Base-by-base conservation (phyloP, 2,888 invertebrate species). In the Chaetoderma sp. region DNA sequence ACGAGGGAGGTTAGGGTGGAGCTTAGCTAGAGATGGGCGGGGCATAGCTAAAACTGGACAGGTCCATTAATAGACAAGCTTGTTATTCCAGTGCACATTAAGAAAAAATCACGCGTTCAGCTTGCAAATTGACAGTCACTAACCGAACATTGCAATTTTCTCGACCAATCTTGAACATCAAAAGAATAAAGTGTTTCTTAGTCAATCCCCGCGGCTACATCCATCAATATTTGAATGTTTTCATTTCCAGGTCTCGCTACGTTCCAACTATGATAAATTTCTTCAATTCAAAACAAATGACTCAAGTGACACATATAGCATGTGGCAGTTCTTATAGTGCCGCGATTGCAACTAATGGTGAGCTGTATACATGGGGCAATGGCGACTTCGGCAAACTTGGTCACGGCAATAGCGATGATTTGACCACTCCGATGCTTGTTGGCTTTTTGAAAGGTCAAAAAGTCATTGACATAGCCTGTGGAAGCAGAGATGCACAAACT, bases 291-390 rank as follows among this genome's bases (percentile, higher is more conserved):
- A 88, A 97, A 16, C 91, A 92, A 23, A 95, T 94, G 0, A 91
- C 94, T 68, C 82, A 84, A 62, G 92, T 97, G 56, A 90, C 93
- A 0, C 93, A 94, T 67, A 92, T 98, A 60, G 94, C 95, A 0
- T 96, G 96, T 84, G 96, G 97, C 1, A 95, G 96, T 57, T 94
- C 96, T 10, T 97, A 97, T 86, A 96, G 95, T 18, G 96, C 96
- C 1, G 95, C 95, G 5, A 91, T 98, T 54, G 94, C 95, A 0
- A 91, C 92, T 21, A 90, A 91, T 10, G 96, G 97, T 21, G 93
- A 95, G 74, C 90, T 97, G n/a, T 94, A 93, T 83, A 96, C 96
- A 0, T 98, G 97, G 96, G 97, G 97, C 54, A 95, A 96, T 87
- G 97, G 97, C 0, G 90, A 96, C 33, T 97, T 97, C 82, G 97